Base-by-base conservation (phyloP, 1,140 invertebrate genomes). In the Bombyx mandarina region DNA sequence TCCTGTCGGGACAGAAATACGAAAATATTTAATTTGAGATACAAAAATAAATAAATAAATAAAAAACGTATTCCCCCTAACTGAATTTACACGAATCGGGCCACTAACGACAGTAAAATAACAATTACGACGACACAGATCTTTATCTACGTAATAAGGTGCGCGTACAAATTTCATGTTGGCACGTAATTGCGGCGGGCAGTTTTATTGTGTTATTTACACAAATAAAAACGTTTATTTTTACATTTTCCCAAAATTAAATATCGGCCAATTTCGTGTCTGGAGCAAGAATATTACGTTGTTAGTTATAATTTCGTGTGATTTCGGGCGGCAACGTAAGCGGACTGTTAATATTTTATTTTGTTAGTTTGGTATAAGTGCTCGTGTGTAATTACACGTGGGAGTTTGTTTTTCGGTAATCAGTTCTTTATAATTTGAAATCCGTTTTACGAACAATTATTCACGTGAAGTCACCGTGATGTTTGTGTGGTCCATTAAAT, bases 181-280 rank as follows among this genome's bases (percentile, higher is more conserved):
- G 66, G 56, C 64, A 9, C 59, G 68, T 81, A 82, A 83, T 79
- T 57, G 71, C 67, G 54, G 54, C 64, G 26, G 69, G 62, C 75
- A 70, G 77, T 77, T 83, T 83, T 83, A 85, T 86, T 86, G 83
- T 83, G 80, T 83, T 85, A 86, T 85, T 86, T 86, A 86, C 83
- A 86, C 83, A 84, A 86, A 86, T 86, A 83, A 85, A 86, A 86
- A 86, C 82, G 80, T 85, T 86, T 86, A 86, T 86, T 86, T 82
- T 77, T 77, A 86, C 81, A 86, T 86, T 86, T 86, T 84, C 81
- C 81, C 79, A 84, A 86, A 84, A 86, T 86, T 86, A 84, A 84
- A 86, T 84, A 86, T 78, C 75, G 77, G 67, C 82, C 74, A 86
- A 83, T 83, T 84, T 76, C 66, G 64, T 63, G 57, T 58, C 53